Base-by-base conservation (phyloP, 2,888 invertebrate species). In the Phortica okadai region DNA sequence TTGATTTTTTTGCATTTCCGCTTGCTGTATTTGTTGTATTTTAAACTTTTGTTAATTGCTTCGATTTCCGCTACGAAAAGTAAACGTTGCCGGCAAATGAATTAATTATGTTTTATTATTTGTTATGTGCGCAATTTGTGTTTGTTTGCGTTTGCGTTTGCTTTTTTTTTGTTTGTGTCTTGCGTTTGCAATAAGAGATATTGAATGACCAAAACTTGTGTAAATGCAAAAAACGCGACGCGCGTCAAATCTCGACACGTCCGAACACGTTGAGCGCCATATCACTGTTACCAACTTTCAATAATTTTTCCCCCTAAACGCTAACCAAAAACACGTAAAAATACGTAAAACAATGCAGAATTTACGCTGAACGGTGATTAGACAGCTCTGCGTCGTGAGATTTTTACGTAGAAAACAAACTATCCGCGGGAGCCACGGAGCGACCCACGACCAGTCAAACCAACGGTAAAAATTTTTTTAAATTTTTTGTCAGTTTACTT, bases 1-100 rank as follows among this genome's bases (percentile, higher is more conserved):
- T 74, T 64, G 8, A 21, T 69, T 75, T 73, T 62, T 76, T 74
- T 66, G 44, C 58, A 45, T 73, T 74, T 74, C 74, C 74, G 72
- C 50, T 76, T 41, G 33, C n/a, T 25, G n/a, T 44, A 11, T 41
- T 44, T 69, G 8, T 45, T 21, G 67, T 67, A 62, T 16, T 62
- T 62, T 62, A 21, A 16, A 16, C 21, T 62, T 25, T 62, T 25
- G 25, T 56, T 42, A 69, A 69, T 69, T 69, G n/a, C 69, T 69
- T 69, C 16, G 69, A 69, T 69, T 69, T 69, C 67, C 50, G 69
- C 45, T 45, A 16, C n/a, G n/a, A 21, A 45, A 21, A 25, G 45
- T 8, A 16, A 69, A 45, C 45, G n/a, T 21, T 45, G 21, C 50
- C 44, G 16, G 45, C 69, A 69, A 69, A 10, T 69, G 45, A 69